Evolutionary conservation across 2,113 vertebrate species (phyloP).

Genomic region (Tenrec ecaudatus): DNA sequence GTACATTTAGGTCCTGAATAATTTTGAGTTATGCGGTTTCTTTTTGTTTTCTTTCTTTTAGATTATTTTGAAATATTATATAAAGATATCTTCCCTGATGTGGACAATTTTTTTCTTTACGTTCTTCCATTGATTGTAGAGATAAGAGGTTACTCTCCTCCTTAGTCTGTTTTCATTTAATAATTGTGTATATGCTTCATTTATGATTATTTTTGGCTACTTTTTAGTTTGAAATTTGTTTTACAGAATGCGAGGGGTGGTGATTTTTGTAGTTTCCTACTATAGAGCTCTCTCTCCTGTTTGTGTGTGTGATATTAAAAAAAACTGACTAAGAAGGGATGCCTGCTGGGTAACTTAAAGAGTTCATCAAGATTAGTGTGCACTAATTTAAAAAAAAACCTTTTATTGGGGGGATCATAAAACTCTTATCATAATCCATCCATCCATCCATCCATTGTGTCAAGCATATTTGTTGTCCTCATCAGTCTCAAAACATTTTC

Average conservation of each 20-base stretch:
- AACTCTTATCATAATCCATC: no score
- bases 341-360: neutral
- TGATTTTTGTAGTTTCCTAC: neutral
- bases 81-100: neutral
- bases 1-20: neutral
- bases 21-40: neutral
- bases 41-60: neutral
- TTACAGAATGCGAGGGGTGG: neutral
- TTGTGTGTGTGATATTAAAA: neutral
- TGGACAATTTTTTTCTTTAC: neutral
- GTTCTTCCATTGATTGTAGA: neutral
- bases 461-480: no score
- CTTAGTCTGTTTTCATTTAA: neutral
- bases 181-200: neutral
- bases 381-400: no score
- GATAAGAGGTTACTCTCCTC: neutral
- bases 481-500: no score
- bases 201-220: neutral
- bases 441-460: no score
- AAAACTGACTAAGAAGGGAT: neutral
- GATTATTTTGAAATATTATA: neutral
- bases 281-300: conserved; percentile 26
- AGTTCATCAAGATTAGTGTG: no score
- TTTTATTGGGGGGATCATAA: no score
- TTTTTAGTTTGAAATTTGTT: neutral